phyloP scores from a whole-genome alignment of 2,888 invertebrate genomes.

The Perizoma affinitatum region DNA sequence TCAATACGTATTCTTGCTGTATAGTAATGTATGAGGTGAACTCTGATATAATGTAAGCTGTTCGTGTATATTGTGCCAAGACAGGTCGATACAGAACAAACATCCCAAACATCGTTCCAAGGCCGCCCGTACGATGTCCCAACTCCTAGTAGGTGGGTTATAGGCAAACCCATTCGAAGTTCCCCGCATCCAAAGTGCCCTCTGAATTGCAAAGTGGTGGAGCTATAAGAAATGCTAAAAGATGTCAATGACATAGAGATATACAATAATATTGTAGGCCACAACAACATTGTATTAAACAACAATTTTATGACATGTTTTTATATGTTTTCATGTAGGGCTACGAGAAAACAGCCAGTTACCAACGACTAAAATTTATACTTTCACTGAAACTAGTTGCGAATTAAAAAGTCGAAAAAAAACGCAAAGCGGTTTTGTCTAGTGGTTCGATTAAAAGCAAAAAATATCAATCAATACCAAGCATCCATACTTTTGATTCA shows the following conservation, averaged over 20 bases:
- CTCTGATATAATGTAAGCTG: constrained; percentile 10
- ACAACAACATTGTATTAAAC: no score
- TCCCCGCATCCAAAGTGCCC: constrained; percentile 44
- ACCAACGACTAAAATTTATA: no score
- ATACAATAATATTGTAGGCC: background rate
- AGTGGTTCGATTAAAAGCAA: no score
- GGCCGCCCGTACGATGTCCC: constrained; percentile 37
- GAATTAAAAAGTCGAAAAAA: no score
- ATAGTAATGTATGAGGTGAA: background rate
- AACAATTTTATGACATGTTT: no score
- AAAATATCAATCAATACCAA: no score
- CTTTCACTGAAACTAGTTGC: no score
- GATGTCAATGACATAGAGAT: constrained; percentile 38
- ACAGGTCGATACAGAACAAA: constrained; percentile 30
- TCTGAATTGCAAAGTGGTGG: constrained; percentile 68
- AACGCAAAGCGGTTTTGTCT: no score
- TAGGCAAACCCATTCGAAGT: constrained; percentile 50
- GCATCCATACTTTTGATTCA: no score
- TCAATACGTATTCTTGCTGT: background rate
- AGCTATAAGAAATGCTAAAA: constrained; percentile 62
- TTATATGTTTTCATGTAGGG: no score
- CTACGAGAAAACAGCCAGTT: no score
- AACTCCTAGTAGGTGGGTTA: constrained; percentile 40
- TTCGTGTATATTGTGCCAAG: constrained; percentile 12
- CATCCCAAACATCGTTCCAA: constrained; percentile 51